A percentile compares a stretch with the other conserved stretches of the same genome.
Conservation (phyloP, 2,113 vertebrate genomes). For the Callipepla californica region DNA sequence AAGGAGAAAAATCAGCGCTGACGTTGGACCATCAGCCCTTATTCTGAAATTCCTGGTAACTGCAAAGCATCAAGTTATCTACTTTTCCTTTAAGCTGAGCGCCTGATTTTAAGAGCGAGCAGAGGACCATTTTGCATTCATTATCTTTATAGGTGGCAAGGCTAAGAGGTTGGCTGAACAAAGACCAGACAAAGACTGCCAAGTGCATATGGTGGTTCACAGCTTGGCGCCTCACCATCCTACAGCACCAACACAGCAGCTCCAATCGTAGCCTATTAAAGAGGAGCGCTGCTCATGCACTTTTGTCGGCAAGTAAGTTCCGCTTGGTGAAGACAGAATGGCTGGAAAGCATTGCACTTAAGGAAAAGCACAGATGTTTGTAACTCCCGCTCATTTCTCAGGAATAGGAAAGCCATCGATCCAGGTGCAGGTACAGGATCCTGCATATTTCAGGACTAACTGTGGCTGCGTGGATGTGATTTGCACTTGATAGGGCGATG, state of each 20-base stretch:
- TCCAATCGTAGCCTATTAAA: constrained; percentile 75
- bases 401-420: constrained; percentile 51
- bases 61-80: constrained; percentile 37
- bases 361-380: constrained; percentile 69
- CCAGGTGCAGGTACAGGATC: constrained; percentile 25
- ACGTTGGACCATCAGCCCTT: background rate
- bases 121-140: constrained; percentile 73
- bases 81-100: constrained; percentile 65
- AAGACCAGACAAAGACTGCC: constrained; percentile 80
- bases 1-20: constrained; percentile 9
- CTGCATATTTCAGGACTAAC: constrained; percentile 34
- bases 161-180: constrained; percentile 80
- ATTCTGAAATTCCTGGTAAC: constrained; percentile 36
- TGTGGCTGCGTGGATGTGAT: background rate
- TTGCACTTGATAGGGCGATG: background rate
- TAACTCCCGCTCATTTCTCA: constrained; percentile 59
- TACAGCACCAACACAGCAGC: constrained; percentile 77
- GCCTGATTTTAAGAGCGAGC: constrained; percentile 71
- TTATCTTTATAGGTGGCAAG: constrained; percentile 79
- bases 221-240: constrained; percentile 78
- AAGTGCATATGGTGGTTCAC: constrained; percentile 81
- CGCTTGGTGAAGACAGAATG: constrained; percentile 76
- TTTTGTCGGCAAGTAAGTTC: constrained; percentile 78
- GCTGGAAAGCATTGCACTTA: constrained; percentile 63
- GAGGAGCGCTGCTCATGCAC: constrained; percentile 76